phyloP scores from a whole-genome alignment of 2,888 invertebrate genomes.

The Eueremaeus valkanovi region DNA sequence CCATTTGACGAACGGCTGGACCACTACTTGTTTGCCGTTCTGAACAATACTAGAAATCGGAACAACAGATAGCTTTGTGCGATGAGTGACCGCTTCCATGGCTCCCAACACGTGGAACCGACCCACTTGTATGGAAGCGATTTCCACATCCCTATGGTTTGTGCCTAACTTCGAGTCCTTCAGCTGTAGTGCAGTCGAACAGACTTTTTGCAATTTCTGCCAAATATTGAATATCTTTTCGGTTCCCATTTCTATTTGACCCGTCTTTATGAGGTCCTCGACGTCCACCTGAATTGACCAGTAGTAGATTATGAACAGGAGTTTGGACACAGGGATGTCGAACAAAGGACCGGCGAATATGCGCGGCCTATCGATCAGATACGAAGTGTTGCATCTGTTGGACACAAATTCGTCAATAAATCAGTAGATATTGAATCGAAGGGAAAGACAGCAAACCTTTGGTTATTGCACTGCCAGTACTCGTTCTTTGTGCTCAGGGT shows the following conservation, averaged over 20 bases:
- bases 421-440: too few relatives aligned
- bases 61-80: background rate
- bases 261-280: constrained; percentile 29
- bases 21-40: background rate
- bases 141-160: background rate
- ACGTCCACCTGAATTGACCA: constrained; percentile 30
- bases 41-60: background rate
- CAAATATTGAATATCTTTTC: constrained; percentile 8
- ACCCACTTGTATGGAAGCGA: background rate
- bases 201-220: constrained; percentile 22
- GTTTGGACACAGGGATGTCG: background rate
- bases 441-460: background rate
- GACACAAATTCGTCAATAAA: background rate
- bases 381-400: background rate
- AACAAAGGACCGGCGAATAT: background rate
- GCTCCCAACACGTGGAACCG: constrained; percentile 6
- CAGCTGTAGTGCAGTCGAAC: background rate
- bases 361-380: background rate
- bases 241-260: constrained; percentile 16
- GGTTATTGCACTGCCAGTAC: constrained; percentile 20
- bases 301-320: constrained; percentile 14
- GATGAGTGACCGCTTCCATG: background rate
- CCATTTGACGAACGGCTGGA: background rate
- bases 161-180: constrained; percentile 19
- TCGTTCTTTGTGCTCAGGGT: background rate